Evolutionary conservation across 2,888 invertebrate species (phyloP), one percentile per base, ranked within the genome.

Genomic region (Enchytraeus crypticus): DNA sequence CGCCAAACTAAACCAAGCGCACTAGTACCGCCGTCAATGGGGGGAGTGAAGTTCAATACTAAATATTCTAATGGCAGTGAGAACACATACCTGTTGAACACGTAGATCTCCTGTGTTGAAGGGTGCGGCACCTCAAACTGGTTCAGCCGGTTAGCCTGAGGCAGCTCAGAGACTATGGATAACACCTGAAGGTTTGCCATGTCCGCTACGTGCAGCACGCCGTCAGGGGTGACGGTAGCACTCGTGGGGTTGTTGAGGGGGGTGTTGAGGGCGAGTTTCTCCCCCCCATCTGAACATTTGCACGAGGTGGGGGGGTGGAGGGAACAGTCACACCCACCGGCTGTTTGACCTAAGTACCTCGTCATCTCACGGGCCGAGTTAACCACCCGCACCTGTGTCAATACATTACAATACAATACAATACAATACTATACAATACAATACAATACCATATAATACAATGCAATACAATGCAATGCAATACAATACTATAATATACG

Each of bases 151-250:
- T 72, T 70, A 4, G 69, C 63, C 5, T 57, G 47, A 2, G 58
- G 57, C 8, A 46, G 46, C 46, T 74, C 74, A 5, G 76, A 74
- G 30, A 77, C 72, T 26, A 77, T 67, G 51, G 92, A 77, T 89
- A 89, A 69, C 81, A 88, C 77, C n/a, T 79, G 67, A 23, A 79
- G 85, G 71, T 82, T 82, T 34, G 82, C 93, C 84, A 92, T 91
- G 82, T 98, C 97, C 45, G 95, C 92, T 57, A 97, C 88, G 80
- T 95, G 90, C 51, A 97, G 83, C 60, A 92, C 88, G n/a, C 95
- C 93, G 77, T 93, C 92, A 38, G 95, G 92, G 33, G 93, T 91
- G 45, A 96, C 92, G 14, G 92, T 88, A 47, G 97, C 84, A 14
- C 93, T 75, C 1, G 76, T 75, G 5, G 95, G 91, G 0, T 92